phyloP scores from a whole-genome alignment of 1,140 invertebrate genomes.

The Eurosta solidaginis region DNA sequence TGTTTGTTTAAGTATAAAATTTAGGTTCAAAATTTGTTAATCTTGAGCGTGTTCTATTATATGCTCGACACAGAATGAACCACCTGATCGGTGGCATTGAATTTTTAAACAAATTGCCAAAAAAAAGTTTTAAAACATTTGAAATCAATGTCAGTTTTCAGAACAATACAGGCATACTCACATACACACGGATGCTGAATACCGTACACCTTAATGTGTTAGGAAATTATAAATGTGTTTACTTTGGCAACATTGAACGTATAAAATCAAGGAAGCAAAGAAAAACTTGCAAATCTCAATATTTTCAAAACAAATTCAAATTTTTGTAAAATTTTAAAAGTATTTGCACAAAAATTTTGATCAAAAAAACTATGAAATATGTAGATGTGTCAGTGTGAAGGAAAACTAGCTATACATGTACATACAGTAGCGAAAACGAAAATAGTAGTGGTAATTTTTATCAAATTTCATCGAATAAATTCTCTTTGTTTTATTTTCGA shows the following conservation, averaged over 20 bases:
- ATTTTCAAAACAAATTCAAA: not conserved
- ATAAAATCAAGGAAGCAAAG: not conserved
- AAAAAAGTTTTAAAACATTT: constrained; percentile 10
- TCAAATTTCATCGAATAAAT: no score
- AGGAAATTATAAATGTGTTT: not conserved
- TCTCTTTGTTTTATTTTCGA: no score
- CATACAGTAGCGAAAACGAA: no score
- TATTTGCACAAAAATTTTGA: no score
- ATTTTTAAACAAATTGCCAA: not conserved
- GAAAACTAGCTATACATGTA: no score
- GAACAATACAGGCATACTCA: not conserved
- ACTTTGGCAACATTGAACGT: constrained; percentile 18
- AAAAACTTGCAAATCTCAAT: not conserved
- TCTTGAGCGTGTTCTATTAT: not conserved
- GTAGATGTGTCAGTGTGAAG: no score
- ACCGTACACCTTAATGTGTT: not conserved
- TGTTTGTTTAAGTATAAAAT: no score
- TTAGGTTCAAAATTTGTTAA: not conserved
- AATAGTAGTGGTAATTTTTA: no score
- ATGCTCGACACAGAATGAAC: not conserved
- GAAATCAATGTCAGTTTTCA: not conserved
- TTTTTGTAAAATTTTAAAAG: not conserved
- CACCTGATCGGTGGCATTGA: not conserved
- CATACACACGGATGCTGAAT: not conserved
- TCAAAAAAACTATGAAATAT: no score